These are phyloP conservation scores for Omphaloscelis lunosa DNA, from an alignment of 2,888 invertebrate species.

Conservation along the genomic window DNA sequence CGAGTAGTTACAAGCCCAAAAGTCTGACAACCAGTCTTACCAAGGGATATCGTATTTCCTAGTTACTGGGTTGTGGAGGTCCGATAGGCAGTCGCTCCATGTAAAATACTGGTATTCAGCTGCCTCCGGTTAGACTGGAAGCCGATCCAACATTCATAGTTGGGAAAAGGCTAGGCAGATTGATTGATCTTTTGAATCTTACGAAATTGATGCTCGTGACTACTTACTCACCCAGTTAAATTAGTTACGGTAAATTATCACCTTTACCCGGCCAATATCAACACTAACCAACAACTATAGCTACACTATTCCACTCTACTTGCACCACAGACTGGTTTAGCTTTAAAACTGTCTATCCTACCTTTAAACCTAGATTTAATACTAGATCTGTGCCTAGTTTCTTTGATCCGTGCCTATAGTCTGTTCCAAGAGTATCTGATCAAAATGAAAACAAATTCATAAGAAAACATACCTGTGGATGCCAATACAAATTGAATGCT, in stretches of 20 bases:
- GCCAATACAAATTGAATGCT: not conserved
- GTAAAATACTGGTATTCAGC: no score
- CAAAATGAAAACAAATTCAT: not conserved
- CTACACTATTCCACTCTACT: not conserved
- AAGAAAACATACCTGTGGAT: not conserved
- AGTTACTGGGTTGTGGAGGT: no score
- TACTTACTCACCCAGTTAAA: not conserved
- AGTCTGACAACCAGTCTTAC: no score
- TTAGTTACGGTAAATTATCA: not conserved
- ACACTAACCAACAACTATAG: constrained; percentile 3
- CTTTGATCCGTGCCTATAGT: not conserved
- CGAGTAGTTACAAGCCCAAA: no score
- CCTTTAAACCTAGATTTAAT: constrained; percentile 47
- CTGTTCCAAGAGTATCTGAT: not conserved
- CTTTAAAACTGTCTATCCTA: constrained; percentile 36
- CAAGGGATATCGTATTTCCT: no score
- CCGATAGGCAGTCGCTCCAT: no score
- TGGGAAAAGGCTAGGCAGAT: no score
- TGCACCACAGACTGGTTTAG: constrained; percentile 57
- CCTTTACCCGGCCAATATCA: constrained; percentile 23
- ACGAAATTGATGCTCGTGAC: not conserved
- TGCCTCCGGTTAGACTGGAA: no score
- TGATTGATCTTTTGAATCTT: not conserved
- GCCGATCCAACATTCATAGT: no score
- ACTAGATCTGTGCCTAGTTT: constrained; percentile 25